Conservation (phyloP, 1,140 invertebrate genomes). For the Hesperophylax magnus region DNA sequence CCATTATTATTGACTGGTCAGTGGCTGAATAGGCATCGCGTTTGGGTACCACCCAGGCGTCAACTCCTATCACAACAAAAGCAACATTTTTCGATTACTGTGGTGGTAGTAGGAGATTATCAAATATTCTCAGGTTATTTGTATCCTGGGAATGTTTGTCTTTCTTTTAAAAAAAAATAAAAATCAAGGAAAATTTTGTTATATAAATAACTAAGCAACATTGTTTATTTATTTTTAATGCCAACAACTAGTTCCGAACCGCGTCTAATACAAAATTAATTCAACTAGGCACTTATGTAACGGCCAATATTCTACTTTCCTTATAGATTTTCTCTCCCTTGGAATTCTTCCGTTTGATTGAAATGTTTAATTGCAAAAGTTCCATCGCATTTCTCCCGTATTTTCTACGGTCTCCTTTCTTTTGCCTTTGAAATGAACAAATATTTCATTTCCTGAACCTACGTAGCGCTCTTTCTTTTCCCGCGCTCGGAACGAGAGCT, state of each 20-base stretch:
- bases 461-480: slow-evolving; percentile 52
- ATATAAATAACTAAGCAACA: too few species aligned
- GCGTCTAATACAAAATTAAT: slow-evolving; percentile 4
- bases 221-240: too few species aligned
- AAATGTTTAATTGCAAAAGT: slow-evolving; percentile 43
- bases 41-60: too few species aligned
- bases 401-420: slow-evolving; percentile 25
- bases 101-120: too few species aligned
- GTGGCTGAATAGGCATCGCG: too few species aligned
- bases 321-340: slow-evolving; percentile 10
- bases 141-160: too few species aligned
- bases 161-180: too few species aligned
- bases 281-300: not conserved
- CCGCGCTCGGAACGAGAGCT: slow-evolving; percentile 43
- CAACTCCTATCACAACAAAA: too few species aligned
- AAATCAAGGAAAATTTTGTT: too few species aligned
- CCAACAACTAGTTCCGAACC: not conserved
- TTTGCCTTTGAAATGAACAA: slow-evolving; percentile 55
- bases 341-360: slow-evolving; percentile 31
- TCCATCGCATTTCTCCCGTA: slow-evolving; percentile 11
- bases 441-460: slow-evolving; percentile 55
- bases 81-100: too few species aligned
- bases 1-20: too few species aligned
- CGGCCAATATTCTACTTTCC: not conserved
- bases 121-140: too few species aligned